These are phyloP conservation scores for Typhlichthys subterraneus DNA, from an alignment of 2,797 vertebrate genomes.

Conservation along the genomic window DNA sequence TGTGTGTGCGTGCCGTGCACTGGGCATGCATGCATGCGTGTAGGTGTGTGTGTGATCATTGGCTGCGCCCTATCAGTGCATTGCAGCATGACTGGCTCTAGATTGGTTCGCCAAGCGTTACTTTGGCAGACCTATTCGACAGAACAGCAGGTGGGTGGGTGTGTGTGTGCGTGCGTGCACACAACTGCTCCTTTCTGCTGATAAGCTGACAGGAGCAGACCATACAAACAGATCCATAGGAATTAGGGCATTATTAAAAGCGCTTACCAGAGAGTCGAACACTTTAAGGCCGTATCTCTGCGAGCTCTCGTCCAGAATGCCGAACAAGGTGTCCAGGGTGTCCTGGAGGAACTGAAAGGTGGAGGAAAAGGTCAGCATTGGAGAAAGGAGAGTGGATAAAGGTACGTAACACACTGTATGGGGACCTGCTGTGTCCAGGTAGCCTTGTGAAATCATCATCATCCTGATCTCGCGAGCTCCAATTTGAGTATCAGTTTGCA, in stretches of 20 bases:
- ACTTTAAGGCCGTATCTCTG: constrained; percentile 96
- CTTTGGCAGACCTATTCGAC: constrained; percentile 31
- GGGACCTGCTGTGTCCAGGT: too few relatives aligned
- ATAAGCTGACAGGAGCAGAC: background rate
- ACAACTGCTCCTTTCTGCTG: background rate
- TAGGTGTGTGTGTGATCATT: constrained; percentile 40
- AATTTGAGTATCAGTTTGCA: too few relatives aligned
- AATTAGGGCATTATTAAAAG: background rate
- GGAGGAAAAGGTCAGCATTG: background rate
- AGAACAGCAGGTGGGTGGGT: background rate
- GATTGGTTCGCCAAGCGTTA: constrained; percentile 54
- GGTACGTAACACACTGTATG: too few relatives aligned
- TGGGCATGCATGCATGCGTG: constrained; percentile 13
- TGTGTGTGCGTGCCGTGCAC: background rate
- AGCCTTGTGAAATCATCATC: too few relatives aligned
- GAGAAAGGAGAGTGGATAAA: background rate
- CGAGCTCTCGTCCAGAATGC: constrained; percentile 95
- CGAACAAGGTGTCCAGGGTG: constrained; percentile 95
- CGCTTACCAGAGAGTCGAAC: constrained; percentile 94
- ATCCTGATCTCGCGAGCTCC: too few relatives aligned
- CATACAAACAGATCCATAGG: background rate
- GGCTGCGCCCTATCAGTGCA: constrained; percentile 36
- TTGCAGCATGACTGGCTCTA: constrained; percentile 43
- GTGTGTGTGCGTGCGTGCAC: background rate
- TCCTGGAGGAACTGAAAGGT: constrained; percentile 91